Evolutionary conservation across 1,140 invertebrate species (phyloP), one percentile per base, ranked within the genome.

Genomic region (Theocolax elegans): DNA sequence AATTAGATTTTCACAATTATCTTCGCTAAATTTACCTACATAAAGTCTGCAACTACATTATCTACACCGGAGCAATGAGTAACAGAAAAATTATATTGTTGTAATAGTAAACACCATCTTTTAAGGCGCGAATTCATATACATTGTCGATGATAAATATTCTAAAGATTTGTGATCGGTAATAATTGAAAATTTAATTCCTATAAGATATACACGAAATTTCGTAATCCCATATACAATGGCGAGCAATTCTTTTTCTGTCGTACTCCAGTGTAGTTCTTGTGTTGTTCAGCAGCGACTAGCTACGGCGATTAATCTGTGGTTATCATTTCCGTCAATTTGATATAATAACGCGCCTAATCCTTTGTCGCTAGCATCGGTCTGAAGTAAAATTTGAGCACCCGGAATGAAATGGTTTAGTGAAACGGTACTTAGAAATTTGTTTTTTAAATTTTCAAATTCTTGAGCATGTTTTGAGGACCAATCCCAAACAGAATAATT

Each of bases 131-230:
- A n/a, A n/a, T n/a, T n/a, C n/a, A n/a, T n/a, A n/a, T n/a, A n/a
- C n/a, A n/a, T n/a, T n/a, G n/a, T n/a, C n/a, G n/a, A n/a, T n/a
- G n/a, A n/a, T n/a, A n/a, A n/a, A n/a, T n/a, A n/a, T n/a, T n/a
- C n/a, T n/a, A n/a, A n/a, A n/a, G n/a, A n/a, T 49, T 82, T 76
- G 69, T 89, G 85, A 72, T 89, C 87, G 0, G 87, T 88, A 59
- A 81, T 65, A 17, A 88, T 81, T 3, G 54, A 23, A 60, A 77
- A 76, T n/a, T 53, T 38, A 23, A 1, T 51, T 77, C 69, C 74
- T 2, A 71, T 25, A 0, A 76, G 25, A 72, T 76, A 77, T 0
- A 72, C 74, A 31, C 79, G 71, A 71, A 79, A 79, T 49, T 82
- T 82, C 13, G 67, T 73, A 12, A 79, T 51, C 27, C 75, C 75